Percentiles rank a stretch among this genome's conserved stretches.
These are phyloP conservation scores for Semnornis frantzii DNA, from an alignment of 2,113 vertebrate species.

Conservation along the genomic window DNA sequence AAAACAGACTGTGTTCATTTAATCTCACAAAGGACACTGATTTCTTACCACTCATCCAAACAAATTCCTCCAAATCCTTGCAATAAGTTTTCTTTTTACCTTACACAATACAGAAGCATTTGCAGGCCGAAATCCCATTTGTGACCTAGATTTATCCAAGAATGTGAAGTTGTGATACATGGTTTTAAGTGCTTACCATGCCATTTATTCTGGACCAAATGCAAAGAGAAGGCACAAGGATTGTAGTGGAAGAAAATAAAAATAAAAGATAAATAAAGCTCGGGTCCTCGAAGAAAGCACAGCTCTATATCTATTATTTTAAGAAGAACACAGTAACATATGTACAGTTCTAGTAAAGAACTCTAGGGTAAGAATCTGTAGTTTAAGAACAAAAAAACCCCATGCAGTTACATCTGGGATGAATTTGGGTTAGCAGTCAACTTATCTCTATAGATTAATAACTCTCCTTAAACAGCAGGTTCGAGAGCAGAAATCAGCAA, in stretches of 20 bases:
- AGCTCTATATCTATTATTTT: not conserved
- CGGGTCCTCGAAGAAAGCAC: not conserved
- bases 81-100: not conserved
- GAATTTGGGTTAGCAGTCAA: constrained; percentile 42
- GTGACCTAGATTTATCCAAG: not conserved
- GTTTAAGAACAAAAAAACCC: not conserved
- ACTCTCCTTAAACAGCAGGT: constrained; percentile 45
- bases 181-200: not conserved
- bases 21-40: not conserved
- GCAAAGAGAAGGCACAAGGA: not conserved
- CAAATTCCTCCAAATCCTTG: not conserved
- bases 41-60: not conserved
- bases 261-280: not conserved
- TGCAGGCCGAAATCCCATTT: constrained; percentile 12
- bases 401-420: constrained; percentile 24
- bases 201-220: not conserved
- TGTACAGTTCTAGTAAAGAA: not conserved
- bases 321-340: not conserved
- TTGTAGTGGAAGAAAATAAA: accelerated
- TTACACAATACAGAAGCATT: not conserved
- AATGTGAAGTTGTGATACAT: not conserved
- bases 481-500: constrained; percentile 60
- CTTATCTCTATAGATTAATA: constrained; percentile 50
- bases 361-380: not conserved
- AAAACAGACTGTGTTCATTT: not conserved